These are phyloP conservation scores for Streblospio benedicti DNA, from an alignment of 1,140 invertebrate species.

Conservation along the genomic window DNA sequence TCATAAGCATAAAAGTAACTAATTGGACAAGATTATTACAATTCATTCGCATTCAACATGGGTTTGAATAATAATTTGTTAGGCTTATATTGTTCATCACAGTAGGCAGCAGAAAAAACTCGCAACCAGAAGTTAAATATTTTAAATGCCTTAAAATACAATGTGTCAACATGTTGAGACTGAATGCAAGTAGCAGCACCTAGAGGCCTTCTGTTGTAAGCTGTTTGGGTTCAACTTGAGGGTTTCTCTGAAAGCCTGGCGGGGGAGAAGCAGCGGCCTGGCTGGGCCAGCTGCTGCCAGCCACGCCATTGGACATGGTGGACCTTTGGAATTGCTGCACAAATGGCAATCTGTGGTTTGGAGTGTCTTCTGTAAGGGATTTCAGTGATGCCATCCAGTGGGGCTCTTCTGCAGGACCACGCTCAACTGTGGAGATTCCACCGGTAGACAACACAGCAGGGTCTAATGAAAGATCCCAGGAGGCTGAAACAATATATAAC, in stretches of 20 bases:
- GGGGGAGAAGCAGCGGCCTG: neutral
- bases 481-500: neutral
- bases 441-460: neutral
- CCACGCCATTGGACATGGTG: slow-evolving; percentile 16
- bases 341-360: slow-evolving; percentile 37
- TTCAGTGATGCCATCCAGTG: slow-evolving; percentile 52
- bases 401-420: slow-evolving; percentile 42
- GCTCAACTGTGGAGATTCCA: slow-evolving; percentile 18
- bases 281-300: neutral
- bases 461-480: neutral
- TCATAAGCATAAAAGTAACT: no score
- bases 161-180: no score
- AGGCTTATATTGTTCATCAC: no score
- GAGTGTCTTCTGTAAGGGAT: slow-evolving; percentile 46
- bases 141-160: no score
- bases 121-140: no score
- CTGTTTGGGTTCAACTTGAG: neutral
- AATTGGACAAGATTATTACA: no score
- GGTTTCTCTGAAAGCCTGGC: slow-evolving; percentile 1
- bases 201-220: neutral
- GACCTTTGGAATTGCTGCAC: slow-evolving; percentile 42
- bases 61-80: no score
- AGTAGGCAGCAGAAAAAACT: no score
- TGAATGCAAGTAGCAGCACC: no score
- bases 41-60: no score